Evolutionary conservation across 2,797 vertebrate genomes (phyloP), one percentile per base, ranked within the genome.

Genomic region (Lophius americanus): DNA sequence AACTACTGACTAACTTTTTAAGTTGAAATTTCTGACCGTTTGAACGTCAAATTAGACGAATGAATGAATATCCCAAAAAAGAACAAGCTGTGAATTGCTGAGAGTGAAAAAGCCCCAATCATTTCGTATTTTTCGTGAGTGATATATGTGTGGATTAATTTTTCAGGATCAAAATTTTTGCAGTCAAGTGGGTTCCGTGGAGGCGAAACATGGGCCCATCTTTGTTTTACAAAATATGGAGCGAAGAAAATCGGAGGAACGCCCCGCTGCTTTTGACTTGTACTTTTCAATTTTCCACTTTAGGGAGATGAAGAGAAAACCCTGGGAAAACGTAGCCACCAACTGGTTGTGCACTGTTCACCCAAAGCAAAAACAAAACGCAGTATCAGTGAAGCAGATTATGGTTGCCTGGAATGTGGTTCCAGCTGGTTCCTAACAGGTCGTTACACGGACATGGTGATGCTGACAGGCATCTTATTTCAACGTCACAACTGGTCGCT

Each of bases 191-290:
- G 39, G 39, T 85, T 70, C 78, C 78, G 66, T 68, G 81, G 68
- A 70, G 65, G 44, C 39, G 51, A 66, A 82, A 72, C 68, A 85
- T 73, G 4, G 43, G 43, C 43, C 43, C 4, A 80, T 85, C 85
- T 87, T 70, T 79, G 53, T 65, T 73, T 66, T 14, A 83, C 71
- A 85, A 91, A 92, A 91, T 91, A 88, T 81, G 80, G 86, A 93
- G 92, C 91, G 91, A 92, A 83, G 92, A 91, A 81, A 94, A 95
- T 94, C 56, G 79, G 62, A 79, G 88, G 77, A 82, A 90, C 92
- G 90, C 93, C 93, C 85, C 88, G 3, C 6, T 75, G 72, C 85
- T 91, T 93, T 92, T 91, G 70, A 88, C 74, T 86, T 78, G 78
- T 75, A 88, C 62, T 73, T 85, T 87, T 84, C 84, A 88, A 90